phyloP scores from a whole-genome alignment of 2,113 vertebrate genomes.

The Cynoglossus semilaevis region DNA sequence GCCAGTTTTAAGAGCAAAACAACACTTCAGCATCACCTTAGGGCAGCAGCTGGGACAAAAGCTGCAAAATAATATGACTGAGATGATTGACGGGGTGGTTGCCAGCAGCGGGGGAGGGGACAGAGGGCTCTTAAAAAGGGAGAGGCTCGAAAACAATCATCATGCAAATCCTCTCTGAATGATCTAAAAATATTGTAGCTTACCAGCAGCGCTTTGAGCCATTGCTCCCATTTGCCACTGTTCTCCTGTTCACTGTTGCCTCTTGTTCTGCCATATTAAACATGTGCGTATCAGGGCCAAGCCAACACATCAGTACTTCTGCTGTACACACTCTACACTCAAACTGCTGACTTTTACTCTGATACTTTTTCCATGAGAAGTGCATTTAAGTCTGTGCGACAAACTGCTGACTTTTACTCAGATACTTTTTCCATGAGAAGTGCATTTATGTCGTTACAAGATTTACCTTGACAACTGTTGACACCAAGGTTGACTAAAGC shows the following conservation, averaged over 20 bases:
- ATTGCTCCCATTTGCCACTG: conserved; percentile 47
- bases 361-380: too few relatives aligned
- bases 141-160: conserved; percentile 50
- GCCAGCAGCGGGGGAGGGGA: conserved; percentile 14
- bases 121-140: conserved; percentile 27
- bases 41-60: too few relatives aligned
- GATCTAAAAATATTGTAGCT: conserved; percentile 32
- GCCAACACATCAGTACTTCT: too few relatives aligned
- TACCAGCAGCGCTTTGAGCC: conserved; percentile 26
- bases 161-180: conserved; percentile 37
- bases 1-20: conserved; percentile 51
- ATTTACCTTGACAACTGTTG: too few relatives aligned
- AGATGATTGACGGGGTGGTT: conserved; percentile 27
- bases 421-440: too few relatives aligned
- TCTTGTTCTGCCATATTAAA: conserved; percentile 51
- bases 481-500: too few relatives aligned
- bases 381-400: too few relatives aligned
- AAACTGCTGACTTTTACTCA: too few relatives aligned
- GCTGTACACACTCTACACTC: too few relatives aligned
- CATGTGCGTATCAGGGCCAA: conserved; percentile 54
- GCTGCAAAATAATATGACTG: too few relatives aligned
- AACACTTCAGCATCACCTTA: neutral
- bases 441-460: too few relatives aligned
- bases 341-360: too few relatives aligned
- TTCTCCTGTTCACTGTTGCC: conserved; percentile 41